Evolutionary conservation across 2,797 vertebrate species (phyloP).

Genomic region (Anolis apletophallus): DNA sequence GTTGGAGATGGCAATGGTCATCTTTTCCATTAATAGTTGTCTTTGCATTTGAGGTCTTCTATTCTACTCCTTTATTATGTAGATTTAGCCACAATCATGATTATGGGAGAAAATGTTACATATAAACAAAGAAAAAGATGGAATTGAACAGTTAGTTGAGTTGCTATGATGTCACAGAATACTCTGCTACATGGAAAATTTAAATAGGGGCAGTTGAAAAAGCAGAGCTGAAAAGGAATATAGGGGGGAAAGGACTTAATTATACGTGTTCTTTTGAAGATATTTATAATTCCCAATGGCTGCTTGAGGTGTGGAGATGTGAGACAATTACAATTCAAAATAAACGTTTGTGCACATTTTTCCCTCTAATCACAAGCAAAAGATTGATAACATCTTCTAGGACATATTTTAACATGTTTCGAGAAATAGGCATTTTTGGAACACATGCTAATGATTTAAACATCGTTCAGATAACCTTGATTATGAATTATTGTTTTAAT

Average conservation of each 20-base stretch:
- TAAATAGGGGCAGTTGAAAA: neutral
- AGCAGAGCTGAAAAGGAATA: neutral
- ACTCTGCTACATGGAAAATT: neutral
- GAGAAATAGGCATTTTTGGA: neutral
- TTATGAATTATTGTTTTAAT: conserved; percentile 3
- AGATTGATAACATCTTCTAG: conserved; percentile 1
- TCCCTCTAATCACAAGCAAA: neutral
- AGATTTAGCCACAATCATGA: neutral
- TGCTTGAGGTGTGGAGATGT: neutral
- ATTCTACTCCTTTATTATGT: neutral
- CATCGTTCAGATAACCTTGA: neutral
- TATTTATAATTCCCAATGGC: neutral
- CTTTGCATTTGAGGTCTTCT: neutral
- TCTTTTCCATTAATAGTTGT: neutral
- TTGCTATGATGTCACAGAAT: neutral
- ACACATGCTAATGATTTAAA: neutral
- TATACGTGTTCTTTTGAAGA: neutral
- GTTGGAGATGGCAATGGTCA: no score
- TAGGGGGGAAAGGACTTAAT: neutral
- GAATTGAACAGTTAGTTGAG: neutral
- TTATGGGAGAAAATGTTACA: neutral
- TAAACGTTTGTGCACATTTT: neutral
- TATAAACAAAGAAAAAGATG: neutral
- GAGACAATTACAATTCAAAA: neutral
- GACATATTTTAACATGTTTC: conserved; percentile 5